These are phyloP conservation scores for Lasaia peninsularis DNA, from an alignment of 1,140 invertebrate genomes.

Conservation along the genomic window DNA sequence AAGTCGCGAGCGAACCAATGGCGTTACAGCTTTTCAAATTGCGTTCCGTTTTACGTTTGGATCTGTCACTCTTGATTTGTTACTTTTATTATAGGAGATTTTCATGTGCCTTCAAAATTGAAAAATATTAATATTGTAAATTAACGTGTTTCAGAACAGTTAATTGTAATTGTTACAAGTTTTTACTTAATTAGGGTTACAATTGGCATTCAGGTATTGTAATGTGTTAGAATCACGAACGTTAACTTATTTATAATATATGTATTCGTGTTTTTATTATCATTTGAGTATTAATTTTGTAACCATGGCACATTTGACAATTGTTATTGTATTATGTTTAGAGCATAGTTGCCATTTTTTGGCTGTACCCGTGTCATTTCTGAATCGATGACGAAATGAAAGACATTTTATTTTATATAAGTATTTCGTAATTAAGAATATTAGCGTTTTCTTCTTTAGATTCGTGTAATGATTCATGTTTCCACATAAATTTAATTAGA, in stretches of 20 bases:
- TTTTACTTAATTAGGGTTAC: constrained; percentile 52
- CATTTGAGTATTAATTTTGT: neutral
- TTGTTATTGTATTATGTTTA: constrained; percentile 8
- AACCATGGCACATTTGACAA: constrained; percentile 6
- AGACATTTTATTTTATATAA: constrained; percentile 74
- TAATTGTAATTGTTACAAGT: constrained; percentile 57
- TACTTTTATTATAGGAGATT: constrained; percentile 66
- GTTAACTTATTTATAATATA: constrained; percentile 10
- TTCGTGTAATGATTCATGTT: constrained; percentile 75
- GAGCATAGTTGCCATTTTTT: constrained; percentile 9
- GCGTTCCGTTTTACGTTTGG: constrained; percentile 13
- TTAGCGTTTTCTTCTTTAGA: constrained; percentile 75
- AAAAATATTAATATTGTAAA: constrained; percentile 52
- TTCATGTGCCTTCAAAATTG: constrained; percentile 73
- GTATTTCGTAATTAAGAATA: constrained; percentile 73
- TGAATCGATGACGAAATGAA: constrained; percentile 47
- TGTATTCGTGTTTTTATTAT: constrained; percentile 4
- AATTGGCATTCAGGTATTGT: constrained; percentile 42
- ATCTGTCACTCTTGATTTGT: constrained; percentile 33
- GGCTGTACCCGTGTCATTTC: constrained; percentile 10
- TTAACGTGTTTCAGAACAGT: constrained; percentile 56
- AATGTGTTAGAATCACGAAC: constrained; percentile 31
- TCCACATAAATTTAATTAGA: constrained; percentile 76
- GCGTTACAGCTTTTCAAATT: neutral
- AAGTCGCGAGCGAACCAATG: neutral